Base-by-base conservation (phyloP, 2,888 invertebrate genomes). In the Chrysolina americana region DNA sequence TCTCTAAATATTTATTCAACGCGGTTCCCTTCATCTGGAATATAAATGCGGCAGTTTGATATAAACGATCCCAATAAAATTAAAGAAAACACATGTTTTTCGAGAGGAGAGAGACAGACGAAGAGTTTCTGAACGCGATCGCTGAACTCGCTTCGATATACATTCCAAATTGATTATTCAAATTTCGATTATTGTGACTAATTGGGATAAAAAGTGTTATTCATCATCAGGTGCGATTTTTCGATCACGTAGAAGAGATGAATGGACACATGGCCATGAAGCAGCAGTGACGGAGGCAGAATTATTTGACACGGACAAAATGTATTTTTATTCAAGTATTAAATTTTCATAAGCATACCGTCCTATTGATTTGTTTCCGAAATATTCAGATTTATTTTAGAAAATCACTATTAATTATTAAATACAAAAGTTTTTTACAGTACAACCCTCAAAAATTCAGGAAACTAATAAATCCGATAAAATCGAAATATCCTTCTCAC, bases 1-100 rank as follows among this genome's bases (percentile, higher is more conserved):
- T 76, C 71, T 69, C 71, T 74, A 76, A 76, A 76, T 76, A 76
- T 76, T 76, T 76, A 76, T 65, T 41, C 62, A 64, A 17, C 62
- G 68, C 74, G 76, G 76, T 56, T 36, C 23, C 70, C 68, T 75
- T 75, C 71, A 75, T 72, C 71, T 75, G 21, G 36, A 15, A 56
- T 65, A 66, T 48, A 68, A 72, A 72, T 50, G 62, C 63, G 48
- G 68, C 68, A 68, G 68, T 68, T 68, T 68, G 68, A 68, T 68
- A 68, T 50, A 41, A 68, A 53, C 36, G 59, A 59, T 53, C 13
- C 68, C 41, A 68, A 56, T 68, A 68, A 68, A 68, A 68, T 68
- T 68, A 53, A 53, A 68, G 17, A 56, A 17, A 68, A 68, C 68
- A 68, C 41, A 44, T 68, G 68, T 68, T 68, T n/a, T 68, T 17